These are phyloP conservation scores for Nemopilema nomurai DNA, from an alignment of 30 jellyfish, hydroid and myxozoan species.

Conservation along the genomic window DNA sequence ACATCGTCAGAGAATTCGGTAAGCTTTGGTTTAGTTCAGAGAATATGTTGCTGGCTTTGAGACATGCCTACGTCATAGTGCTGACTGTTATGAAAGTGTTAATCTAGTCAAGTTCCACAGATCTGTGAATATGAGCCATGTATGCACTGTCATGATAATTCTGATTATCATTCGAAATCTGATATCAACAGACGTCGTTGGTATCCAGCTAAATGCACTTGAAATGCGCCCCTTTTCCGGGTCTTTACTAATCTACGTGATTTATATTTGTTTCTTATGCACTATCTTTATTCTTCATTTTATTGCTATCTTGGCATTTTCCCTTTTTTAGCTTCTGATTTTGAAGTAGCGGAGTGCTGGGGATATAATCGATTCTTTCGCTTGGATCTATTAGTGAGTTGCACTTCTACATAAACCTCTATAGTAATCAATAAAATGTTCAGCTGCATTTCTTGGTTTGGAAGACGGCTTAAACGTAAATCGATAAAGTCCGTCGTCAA, in stretches of 20 bases:
- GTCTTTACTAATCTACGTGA: too few relatives aligned
- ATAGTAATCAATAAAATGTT: not conserved
- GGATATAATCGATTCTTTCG: slow-evolving; percentile 87
- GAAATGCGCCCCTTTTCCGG: too few relatives aligned
- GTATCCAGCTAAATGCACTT: too few relatives aligned
- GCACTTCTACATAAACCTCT: not conserved
- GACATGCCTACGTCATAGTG: not conserved
- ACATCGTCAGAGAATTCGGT: slow-evolving; percentile 87
- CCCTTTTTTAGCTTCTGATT: slow-evolving; percentile 73
- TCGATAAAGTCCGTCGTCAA: too few relatives aligned
- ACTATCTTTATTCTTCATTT: not conserved
- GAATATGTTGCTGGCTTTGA: not conserved
- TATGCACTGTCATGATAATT: too few relatives aligned
- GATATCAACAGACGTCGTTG: too few relatives aligned
- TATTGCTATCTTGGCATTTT: not conserved
- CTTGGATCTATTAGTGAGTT: slow-evolving; percentile 75
- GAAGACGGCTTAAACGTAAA: too few relatives aligned
- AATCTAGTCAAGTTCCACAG: too few relatives aligned
- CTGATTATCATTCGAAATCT: too few relatives aligned
- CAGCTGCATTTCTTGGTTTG: too few relatives aligned
- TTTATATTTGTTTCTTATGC: not conserved
- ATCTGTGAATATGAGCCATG: too few relatives aligned
- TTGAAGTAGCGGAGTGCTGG: slow-evolving; percentile 95
- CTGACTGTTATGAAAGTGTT: not conserved
- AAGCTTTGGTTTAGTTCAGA: not conserved